These are phyloP conservation scores for Platycercus adscitus DNA, from an alignment of 2,113 vertebrate species.

Conservation along the genomic window DNA sequence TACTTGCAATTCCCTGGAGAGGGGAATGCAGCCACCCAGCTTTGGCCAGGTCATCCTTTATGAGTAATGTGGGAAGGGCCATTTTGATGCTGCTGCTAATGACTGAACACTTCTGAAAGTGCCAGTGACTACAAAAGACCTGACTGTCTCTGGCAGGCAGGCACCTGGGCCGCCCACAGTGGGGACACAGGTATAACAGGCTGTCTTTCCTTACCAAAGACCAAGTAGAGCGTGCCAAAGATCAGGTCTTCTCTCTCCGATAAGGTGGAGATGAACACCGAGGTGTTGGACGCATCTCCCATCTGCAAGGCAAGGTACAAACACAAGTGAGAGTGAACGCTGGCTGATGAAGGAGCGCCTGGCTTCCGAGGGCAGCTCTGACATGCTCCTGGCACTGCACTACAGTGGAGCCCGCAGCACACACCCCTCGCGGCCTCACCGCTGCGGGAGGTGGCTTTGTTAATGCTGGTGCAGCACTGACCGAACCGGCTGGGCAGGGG, in stretches of 20 bases:
- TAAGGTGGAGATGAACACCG: constrained; percentile 76
- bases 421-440: background rate
- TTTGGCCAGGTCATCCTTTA: background rate
- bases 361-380: background rate
- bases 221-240: constrained; percentile 78
- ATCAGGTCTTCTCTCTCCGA: constrained; percentile 81
- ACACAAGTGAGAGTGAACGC: background rate
- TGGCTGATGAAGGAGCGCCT: background rate
- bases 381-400: background rate
- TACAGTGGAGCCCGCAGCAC: background rate
- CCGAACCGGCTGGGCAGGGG: background rate
- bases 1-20: background rate
- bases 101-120: background rate
- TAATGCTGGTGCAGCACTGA: background rate
- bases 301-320: constrained; percentile 71
- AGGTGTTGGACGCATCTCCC: constrained; percentile 79
- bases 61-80: background rate
- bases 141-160: background rate
- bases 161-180: background rate
- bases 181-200: background rate
- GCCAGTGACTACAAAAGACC: background rate
- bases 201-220: constrained; percentile 78
- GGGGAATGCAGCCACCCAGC: background rate
- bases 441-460: background rate
- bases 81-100: background rate